Evolutionary conservation across 2,888 invertebrate genomes (phyloP).

Genomic region (Drosophila sordidapex): DNA sequence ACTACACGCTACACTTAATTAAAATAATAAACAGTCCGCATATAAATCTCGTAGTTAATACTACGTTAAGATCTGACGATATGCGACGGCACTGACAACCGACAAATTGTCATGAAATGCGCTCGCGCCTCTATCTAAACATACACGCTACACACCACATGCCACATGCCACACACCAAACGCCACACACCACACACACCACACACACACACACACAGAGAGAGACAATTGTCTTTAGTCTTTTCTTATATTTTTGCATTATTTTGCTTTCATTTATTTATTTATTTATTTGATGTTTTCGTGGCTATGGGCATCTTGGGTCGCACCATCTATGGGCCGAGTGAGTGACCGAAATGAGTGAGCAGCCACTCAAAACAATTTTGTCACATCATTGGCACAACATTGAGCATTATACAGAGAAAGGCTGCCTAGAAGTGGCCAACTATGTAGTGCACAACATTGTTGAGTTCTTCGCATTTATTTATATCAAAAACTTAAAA

Average conservation of each 20-base stretch:
- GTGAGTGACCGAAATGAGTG: constrained; percentile 62
- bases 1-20: constrained; percentile 63
- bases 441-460: constrained; percentile 60
- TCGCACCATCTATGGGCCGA: constrained; percentile 81
- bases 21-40: constrained; percentile 44
- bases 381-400: constrained; percentile 72
- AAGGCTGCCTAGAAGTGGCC: constrained; percentile 39
- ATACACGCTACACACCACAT: neutral
- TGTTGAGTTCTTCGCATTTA: constrained; percentile 68
- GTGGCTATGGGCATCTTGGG: constrained; percentile 47
- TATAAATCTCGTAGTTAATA: constrained; percentile 73
- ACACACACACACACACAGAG: constrained; percentile 21
- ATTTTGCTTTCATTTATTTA: constrained; percentile 41
- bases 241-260: constrained; percentile 8
- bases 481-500: constrained; percentile 78
- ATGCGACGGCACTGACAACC: constrained; percentile 48
- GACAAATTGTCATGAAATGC: constrained; percentile 67
- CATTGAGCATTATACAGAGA: constrained; percentile 24
- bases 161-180: no score
- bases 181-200: neutral
- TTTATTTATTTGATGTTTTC: constrained; percentile 24
- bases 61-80: constrained; percentile 73
- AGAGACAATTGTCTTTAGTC: constrained; percentile 8
- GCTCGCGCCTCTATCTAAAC: constrained; percentile 25
- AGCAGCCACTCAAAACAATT: constrained; percentile 52